Base-by-base conservation (phyloP, 2,113 vertebrate species). In the Empidonax alnorum region DNA sequence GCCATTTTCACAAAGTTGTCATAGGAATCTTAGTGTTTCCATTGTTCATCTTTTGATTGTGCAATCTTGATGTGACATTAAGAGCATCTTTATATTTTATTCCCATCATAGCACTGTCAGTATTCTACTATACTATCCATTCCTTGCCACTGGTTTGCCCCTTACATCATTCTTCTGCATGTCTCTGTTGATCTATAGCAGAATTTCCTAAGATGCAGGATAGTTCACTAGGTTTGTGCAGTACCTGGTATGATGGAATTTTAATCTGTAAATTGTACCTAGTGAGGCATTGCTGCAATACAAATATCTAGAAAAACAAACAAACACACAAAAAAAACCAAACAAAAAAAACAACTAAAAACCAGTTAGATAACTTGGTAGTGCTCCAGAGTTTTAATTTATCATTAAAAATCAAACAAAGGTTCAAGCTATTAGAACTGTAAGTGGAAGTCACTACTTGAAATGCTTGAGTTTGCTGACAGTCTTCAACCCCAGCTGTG, bases 11-110 rank as follows among this genome's bases (percentile, higher is more conserved):
- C 69, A 63, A 84, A 89, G 67, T 58, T 93, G 61, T 81, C 8
- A 5, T 14, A 83, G 72, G 79, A 83, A 79, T 89, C 55, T 39
- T 83, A 77, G 69, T 66, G 28, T 92, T 90, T 88, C 33, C 39
- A 81, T 90, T 96, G 83, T 59, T 85, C 79, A 77, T 65, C 63
- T 94, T 92, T 94, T 90, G 72, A 65, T 83, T 83, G 49, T 80
- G 39, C 81, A 84, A 62, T 46, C 77, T 94, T 81, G 53, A 31
- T 89, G 65, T 95, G 89, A 91, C 82, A 71, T 83, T 80, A 93
- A 80, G 80, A 77, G 46, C 50, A 80, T 23, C 42, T 91, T 87
- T 89, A 66, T 75, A 87, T 93, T 95, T 94, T 91, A 80, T 84
- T 93, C 84, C 63, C 68, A 56, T 88, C 75, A 88, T 80, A 93